Evolutionary conservation across 2,797 vertebrate species (phyloP).

Genomic region (Argya squamiceps): DNA sequence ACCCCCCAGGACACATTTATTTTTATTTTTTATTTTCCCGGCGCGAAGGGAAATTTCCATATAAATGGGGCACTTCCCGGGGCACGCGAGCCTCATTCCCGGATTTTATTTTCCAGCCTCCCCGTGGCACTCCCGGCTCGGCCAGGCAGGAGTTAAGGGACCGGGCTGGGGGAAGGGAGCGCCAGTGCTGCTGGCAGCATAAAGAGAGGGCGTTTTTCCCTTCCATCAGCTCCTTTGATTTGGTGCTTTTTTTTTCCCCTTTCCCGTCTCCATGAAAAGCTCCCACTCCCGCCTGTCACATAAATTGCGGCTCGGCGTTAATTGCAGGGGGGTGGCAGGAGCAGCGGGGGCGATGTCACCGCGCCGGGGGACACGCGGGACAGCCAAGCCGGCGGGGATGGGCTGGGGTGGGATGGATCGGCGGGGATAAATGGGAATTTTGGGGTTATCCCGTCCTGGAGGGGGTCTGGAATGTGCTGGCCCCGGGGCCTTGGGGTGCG

Average conservation of each 20-base stretch:
- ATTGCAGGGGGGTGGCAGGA: not conserved
- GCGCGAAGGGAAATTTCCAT: not conserved
- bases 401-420: too few species aligned
- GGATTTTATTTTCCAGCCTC: too few species aligned
- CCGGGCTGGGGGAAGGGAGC: not conserved
- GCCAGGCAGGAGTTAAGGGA: slow-evolving; percentile 46
- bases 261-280: not conserved
- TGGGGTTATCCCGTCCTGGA: not conserved
- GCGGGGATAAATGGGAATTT: not conserved
- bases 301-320: not conserved
- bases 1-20: not conserved
- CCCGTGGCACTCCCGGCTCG: not conserved
- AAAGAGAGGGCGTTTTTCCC: slow-evolving; percentile 49
- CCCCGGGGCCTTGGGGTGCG: too few species aligned
- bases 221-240: not conserved
- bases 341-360: not conserved
- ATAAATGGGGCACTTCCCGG: not conserved
- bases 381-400: too few species aligned
- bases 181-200: not conserved
- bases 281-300: not conserved
- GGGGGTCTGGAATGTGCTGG: not conserved
- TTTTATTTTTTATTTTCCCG: not conserved
- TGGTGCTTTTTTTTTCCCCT: not conserved
- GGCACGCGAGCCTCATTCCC: not conserved
- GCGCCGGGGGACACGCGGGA: too few species aligned